Base-by-base conservation (phyloP, 2,797 vertebrate genomes). In the Mallotus villosus region DNA sequence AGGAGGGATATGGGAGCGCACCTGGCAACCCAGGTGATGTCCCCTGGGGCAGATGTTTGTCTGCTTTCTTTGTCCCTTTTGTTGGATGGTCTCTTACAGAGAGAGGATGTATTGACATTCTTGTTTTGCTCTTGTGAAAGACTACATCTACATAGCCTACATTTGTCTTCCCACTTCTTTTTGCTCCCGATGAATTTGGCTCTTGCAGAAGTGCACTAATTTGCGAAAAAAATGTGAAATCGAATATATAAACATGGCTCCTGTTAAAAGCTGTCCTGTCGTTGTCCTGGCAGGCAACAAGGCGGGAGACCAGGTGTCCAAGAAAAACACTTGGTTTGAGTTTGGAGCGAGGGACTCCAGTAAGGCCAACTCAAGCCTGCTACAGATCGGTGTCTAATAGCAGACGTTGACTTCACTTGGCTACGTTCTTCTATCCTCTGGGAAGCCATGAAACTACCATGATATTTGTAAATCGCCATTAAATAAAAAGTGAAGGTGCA, bases 381-480 rank as follows among this genome's bases (percentile, higher is more conserved):
- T 37, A 5, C 69, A 25, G 57, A 78, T 63, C 24, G 69, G 71
- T 74, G 66, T 74, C 74, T 79, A 68, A 82, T 78, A 69, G 71
- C 70, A 75, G 55, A 61, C 25, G n/a, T 21, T 51, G 74, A 73
- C 68, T 83, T 80, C 81, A 78, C 83, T 84, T 85, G 81, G 80
- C 79, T 79, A 37, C 68, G 69, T 73, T 75, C 74, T 73, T 75
- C 74, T 75, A 5, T 66, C 77, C 74, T 16, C 0, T 60, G 86
- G 73, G 86, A 74, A 66, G 25, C 53, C 68, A 83, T 81, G 81
- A 83, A 84, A 74, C 76, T 67, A 80, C 87, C 74, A 72, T 74
- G 69, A 85, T 82, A 81, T 81, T 72, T 17, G 79, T 82, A 78
- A 80, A 87, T 85, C 55, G 63, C 76, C 74, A 58, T 83, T 16